A percentile compares a stretch with the other conserved stretches of the same genome.
Conservation (phyloP, 2,113 vertebrate genomes). For the Noctilio leporinus region DNA sequence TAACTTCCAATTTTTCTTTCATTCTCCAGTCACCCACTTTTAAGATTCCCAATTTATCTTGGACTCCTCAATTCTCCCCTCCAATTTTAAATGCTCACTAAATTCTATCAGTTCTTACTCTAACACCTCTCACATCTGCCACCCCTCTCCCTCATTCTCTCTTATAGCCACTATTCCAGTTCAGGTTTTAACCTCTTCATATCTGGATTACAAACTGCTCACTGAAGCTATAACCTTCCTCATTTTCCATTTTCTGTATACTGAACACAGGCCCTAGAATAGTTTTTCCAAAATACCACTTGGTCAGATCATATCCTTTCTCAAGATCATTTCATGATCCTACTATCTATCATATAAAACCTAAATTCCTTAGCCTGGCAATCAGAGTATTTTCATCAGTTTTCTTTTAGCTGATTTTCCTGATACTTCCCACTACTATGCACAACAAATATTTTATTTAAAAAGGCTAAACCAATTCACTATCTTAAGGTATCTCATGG, state of each 20-base stretch:
- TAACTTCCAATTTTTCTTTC: background rate
- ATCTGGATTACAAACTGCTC: background rate
- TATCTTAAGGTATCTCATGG: slow-evolving; percentile 3
- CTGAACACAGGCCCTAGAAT: background rate
- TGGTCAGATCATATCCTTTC: background rate
- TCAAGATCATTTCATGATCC: background rate
- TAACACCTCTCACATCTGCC: background rate
- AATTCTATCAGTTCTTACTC: background rate
- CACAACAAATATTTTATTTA: slow-evolving; percentile 26
- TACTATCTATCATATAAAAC: background rate
- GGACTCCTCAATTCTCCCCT: background rate
- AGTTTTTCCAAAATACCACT: background rate
- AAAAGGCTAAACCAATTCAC: background rate
- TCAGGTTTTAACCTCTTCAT: background rate
- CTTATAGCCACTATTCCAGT: background rate
- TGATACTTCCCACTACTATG: background rate
- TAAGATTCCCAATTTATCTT: slow-evolving; percentile 6
- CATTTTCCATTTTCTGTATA: background rate
- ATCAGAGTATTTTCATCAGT: background rate
- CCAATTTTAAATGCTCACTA: slow-evolving; percentile 14
- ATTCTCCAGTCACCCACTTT: background rate
- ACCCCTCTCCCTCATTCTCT: background rate
- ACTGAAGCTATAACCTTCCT: background rate
- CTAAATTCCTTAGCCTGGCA: background rate
- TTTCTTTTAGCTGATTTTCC: slow-evolving; percentile 20